These are phyloP conservation scores for Pangasianodon gigas DNA, from an alignment of 2,113 vertebrate species.

Conservation along the genomic window DNA sequence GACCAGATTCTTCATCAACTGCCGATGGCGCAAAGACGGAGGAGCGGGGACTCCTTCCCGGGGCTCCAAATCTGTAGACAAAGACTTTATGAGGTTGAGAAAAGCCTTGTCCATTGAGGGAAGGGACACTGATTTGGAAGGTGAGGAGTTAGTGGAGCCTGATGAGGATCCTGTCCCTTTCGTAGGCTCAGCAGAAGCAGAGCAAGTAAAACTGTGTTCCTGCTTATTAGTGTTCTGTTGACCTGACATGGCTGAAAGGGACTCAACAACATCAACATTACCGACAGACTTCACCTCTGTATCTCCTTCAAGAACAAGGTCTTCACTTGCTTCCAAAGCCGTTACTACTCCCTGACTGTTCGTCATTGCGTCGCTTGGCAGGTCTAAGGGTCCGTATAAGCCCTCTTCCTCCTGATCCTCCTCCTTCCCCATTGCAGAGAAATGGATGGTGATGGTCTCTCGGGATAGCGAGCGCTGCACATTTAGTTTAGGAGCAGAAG, in stretches of 20 bases:
- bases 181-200: slow-evolving; percentile 34
- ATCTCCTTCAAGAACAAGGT: slow-evolving; percentile 65
- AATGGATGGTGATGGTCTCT: slow-evolving; percentile 97
- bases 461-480: slow-evolving; percentile 91
- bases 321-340: slow-evolving; percentile 88
- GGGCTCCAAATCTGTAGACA: slow-evolving; percentile 91
- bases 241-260: slow-evolving; percentile 55
- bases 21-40: slow-evolving; percentile 79
- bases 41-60: slow-evolving; percentile 76
- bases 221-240: slow-evolving; percentile 73
- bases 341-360: slow-evolving; percentile 81
- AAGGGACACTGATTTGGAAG: slow-evolving; percentile 77
- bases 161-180: slow-evolving; percentile 45
- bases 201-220: slow-evolving; percentile 42
- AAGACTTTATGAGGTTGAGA: slow-evolving; percentile 89
- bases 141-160: slow-evolving; percentile 78
- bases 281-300: neutral
- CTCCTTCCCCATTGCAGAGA: slow-evolving; percentile 93
- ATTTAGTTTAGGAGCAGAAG: slow-evolving; percentile 87
- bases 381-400: slow-evolving; percentile 66
- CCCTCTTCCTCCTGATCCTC: slow-evolving; percentile 96
- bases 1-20: slow-evolving; percentile 95
- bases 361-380: slow-evolving; percentile 57
- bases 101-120: slow-evolving; percentile 82
- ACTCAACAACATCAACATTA: neutral